These are phyloP conservation scores for Theretra japonica DNA, from an alignment of 2,888 invertebrate species.

Conservation along the genomic window DNA sequence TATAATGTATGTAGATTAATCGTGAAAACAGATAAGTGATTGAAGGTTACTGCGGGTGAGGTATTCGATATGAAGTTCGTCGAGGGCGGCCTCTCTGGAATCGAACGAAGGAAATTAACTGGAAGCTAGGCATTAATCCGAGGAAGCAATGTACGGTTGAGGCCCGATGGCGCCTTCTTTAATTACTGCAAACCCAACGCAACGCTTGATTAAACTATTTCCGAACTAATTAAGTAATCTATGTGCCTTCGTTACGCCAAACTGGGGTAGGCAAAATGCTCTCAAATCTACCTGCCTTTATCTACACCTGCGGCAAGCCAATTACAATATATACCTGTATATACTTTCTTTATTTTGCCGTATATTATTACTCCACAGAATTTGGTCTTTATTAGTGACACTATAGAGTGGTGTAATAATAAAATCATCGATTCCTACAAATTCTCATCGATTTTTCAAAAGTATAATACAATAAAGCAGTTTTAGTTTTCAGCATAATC, in stretches of 20 bases:
- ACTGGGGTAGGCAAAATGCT: too few species aligned
- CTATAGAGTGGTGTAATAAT: too few species aligned
- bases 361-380: too few species aligned
- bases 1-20: neutral
- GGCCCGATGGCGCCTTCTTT: slow-evolving; percentile 61
- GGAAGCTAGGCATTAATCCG: slow-evolving; percentile 67
- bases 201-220: slow-evolving; percentile 68
- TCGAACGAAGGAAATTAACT: slow-evolving; percentile 71
- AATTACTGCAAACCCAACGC: slow-evolving; percentile 67
- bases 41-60: slow-evolving; percentile 30
- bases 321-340: too few species aligned
- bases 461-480: too few species aligned
- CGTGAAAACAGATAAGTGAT: slow-evolving; percentile 9
- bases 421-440: too few species aligned
- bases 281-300: too few species aligned
- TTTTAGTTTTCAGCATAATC: too few species aligned
- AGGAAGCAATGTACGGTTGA: slow-evolving; percentile 68
- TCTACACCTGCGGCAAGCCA: too few species aligned
- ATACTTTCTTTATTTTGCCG: too few species aligned
- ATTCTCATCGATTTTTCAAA: too few species aligned
- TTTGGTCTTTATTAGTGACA: too few species aligned
- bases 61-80: slow-evolving; percentile 51
- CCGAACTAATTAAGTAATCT: slow-evolving; percentile 56
- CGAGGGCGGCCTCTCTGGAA: slow-evolving; percentile 52
- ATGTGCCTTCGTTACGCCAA: slow-evolving; percentile 25